phyloP scores from a whole-genome alignment of 2,797 vertebrate species.

The Argyrosomus regius region DNA sequence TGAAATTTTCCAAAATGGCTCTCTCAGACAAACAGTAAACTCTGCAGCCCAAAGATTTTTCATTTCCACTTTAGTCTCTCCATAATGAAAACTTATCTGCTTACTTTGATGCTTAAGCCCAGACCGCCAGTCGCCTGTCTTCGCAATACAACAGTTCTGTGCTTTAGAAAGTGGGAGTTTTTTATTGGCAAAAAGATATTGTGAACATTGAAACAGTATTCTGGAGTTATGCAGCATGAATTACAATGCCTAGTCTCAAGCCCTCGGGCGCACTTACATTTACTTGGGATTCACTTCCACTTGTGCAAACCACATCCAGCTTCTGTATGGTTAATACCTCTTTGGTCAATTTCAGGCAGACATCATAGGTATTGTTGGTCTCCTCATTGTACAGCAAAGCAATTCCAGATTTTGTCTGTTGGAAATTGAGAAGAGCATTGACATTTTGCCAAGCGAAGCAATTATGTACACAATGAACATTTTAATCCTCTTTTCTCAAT shows the following conservation, averaged over 20 bases:
- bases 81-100: constrained; percentile 65
- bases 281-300: constrained; percentile 86
- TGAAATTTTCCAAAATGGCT: constrained; percentile 36
- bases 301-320: constrained; percentile 92
- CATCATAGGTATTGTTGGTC: constrained; percentile 90
- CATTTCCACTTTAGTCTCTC: constrained; percentile 40
- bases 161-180: constrained; percentile 95
- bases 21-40: constrained; percentile 35
- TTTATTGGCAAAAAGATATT: constrained; percentile 84
- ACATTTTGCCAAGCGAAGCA: constrained; percentile 63
- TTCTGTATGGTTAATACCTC: constrained; percentile 93
- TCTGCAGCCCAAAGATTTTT: constrained; percentile 49
- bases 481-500: constrained; percentile 66
- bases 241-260: constrained; percentile 35
- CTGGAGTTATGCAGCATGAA: constrained; percentile 45
- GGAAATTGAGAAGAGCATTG: constrained; percentile 72
- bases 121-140: constrained; percentile 93
- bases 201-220: constrained; percentile 58
- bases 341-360: constrained; percentile 92
- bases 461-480: constrained; percentile 71
- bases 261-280: constrained; percentile 91
- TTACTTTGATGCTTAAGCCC: constrained; percentile 98
- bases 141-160: constrained; percentile 96
- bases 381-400: constrained; percentile 90
- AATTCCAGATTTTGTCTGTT: constrained; percentile 92